Evolutionary conservation across 2,888 invertebrate genomes (phyloP), one percentile per base, ranked within the genome.

Genomic region (Amblyjoppa fuscipennis): DNA sequence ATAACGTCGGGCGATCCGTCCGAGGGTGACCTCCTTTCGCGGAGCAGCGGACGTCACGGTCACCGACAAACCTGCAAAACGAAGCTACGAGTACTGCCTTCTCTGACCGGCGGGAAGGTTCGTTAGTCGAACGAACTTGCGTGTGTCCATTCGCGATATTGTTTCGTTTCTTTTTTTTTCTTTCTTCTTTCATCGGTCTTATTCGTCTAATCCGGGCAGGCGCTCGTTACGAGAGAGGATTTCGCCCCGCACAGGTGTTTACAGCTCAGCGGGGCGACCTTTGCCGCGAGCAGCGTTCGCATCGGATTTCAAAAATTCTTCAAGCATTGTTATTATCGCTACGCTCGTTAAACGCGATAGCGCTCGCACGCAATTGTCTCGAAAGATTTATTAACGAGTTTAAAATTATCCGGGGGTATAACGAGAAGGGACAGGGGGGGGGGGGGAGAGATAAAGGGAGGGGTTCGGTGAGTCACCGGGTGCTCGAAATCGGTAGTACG

Each of bases 1-100:
- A 86, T 34, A 64, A 64, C 80, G 78, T 83, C 70, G 78, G 45
- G 64, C 80, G 77, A 81, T 74, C 49, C 75, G 51, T 75, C 59
- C 73, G 71, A 87, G 84, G 83, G 77, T 81, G 88, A 88, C 89
- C 89, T 89, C 85, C 84, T 89, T 89, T 88, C 88, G 81, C 76
- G 59, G 20, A 64, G 70, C 56, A 66, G 31, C 79, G 76, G 75
- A 71, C 86, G 82, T 85, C 85, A 85, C 85, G 85, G 85, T 85
- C 85, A 85, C 76, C 85, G 80, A 34, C 34, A 80, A 77, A 73
- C 77, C 83, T 74, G 85, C 83, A 80, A 76, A 73, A 73, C 59
- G 59, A 68, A 75, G 61, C 84, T 70, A 76, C n/a, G 53, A 34
- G 75, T 28, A 73, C 41, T 49, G 70, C 70, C 73, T 49, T 56